phyloP scores from a whole-genome alignment of 2,113 vertebrate species.

The Pyxicephalus adspersus region DNA sequence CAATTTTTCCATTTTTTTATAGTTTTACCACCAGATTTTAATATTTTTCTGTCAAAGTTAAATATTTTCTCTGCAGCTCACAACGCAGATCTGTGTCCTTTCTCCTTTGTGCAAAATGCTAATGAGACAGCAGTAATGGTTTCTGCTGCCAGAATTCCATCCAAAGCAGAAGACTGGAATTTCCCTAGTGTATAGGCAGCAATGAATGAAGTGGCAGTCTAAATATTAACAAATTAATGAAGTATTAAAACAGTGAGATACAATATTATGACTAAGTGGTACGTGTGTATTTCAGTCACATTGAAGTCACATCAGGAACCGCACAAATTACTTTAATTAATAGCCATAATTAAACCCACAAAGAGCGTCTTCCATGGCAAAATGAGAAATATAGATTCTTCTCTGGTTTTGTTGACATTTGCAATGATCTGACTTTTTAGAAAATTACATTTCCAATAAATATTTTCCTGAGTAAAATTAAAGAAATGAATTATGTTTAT shows the following conservation, averaged over 20 bases:
- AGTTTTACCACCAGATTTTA: neutral
- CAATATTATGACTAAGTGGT: constrained; percentile 51
- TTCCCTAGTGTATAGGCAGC: constrained; percentile 38
- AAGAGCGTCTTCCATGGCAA: neutral
- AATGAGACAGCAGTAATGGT: constrained; percentile 33
- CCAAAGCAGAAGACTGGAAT: constrained; percentile 1
- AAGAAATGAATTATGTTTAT: too few species aligned
- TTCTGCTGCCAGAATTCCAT: constrained; percentile 36
- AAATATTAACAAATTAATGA: constrained; percentile 49
- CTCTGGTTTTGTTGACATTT: constrained; percentile 1
- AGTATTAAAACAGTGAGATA: constrained; percentile 42
- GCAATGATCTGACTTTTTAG: neutral
- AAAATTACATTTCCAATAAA: too few species aligned
- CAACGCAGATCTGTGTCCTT: constrained; percentile 3
- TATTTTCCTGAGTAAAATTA: too few species aligned
- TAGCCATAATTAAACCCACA: constrained; percentile 13
- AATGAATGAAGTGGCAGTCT: constrained; percentile 37
- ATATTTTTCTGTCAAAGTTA: too few species aligned
- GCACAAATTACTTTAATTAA: constrained; percentile 37
- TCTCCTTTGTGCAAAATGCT: constrained; percentile 25
- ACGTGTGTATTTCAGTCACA: constrained; percentile 9
- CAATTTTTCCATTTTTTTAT: neutral
- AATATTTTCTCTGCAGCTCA: neutral
- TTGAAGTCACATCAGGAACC: constrained; percentile 1
- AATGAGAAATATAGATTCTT: constrained; percentile 10